phyloP scores from a whole-genome alignment of 2,888 invertebrate genomes.

The Cotesia congregata region DNA sequence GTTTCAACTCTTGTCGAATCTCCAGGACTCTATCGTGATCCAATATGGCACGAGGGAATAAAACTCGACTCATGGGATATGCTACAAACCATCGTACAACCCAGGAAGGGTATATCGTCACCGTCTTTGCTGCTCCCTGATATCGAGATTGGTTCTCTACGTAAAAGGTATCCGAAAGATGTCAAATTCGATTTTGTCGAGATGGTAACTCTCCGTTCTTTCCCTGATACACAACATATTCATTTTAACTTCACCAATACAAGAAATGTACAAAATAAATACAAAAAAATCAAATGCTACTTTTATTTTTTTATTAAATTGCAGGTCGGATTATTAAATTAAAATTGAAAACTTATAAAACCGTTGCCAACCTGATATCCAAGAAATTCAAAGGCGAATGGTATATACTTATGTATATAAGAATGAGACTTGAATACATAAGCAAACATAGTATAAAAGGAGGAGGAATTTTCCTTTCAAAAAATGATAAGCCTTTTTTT shows the following conservation, averaged over 20 bases:
- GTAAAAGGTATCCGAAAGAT: constrained; percentile 15
- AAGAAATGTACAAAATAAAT: neutral
- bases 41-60: constrained; percentile 41
- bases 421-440: neutral
- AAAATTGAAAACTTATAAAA: neutral
- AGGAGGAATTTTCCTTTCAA: no score
- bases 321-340: neutral
- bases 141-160: constrained; percentile 37
- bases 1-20: constrained; percentile 30
- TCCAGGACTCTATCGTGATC: constrained; percentile 33
- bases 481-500: no score
- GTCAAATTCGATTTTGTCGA: constrained; percentile 19
- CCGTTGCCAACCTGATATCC: neutral
- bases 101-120: constrained; percentile 20
- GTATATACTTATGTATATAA: neutral
- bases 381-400: neutral
- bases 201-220: neutral
- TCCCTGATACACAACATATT: neutral
- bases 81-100: constrained; percentile 28
- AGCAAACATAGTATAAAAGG: neutral
- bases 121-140: constrained; percentile 21
- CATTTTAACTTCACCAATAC: neutral
- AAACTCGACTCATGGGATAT: constrained; percentile 39
- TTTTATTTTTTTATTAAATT: neutral
- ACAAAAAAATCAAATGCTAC: neutral